Conservation (phyloP, 2,888 invertebrate species). For the Drosophila hamatofila region DNA sequence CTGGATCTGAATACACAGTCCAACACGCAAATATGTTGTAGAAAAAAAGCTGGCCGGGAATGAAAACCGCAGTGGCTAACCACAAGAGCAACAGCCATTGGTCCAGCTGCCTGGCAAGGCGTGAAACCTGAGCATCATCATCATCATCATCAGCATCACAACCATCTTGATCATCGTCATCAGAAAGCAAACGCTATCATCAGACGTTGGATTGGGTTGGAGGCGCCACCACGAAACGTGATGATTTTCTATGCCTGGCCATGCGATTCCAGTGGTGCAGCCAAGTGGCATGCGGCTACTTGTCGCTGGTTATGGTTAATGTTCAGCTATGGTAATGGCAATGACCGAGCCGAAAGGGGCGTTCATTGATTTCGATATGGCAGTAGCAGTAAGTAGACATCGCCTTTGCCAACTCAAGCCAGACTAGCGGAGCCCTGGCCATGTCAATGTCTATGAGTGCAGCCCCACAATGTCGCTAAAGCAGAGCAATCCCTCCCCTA, state of each 20-base stretch:
- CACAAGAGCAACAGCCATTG: conserved; percentile 47
- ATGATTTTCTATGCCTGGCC: conserved; percentile 65
- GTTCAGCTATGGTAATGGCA: conserved; percentile 51
- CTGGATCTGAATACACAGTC: conserved; percentile 29
- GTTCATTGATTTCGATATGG: conserved; percentile 64
- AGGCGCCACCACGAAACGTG: conserved; percentile 73
- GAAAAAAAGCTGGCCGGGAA: conserved; percentile 34
- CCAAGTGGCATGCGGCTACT: conserved; percentile 38
- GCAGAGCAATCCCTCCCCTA: conserved; percentile 15
- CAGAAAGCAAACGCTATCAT: conserved; percentile 33
- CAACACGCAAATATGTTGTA: conserved; percentile 57
- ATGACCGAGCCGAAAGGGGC: conserved; percentile 31
- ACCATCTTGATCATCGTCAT: conserved; percentile 12
- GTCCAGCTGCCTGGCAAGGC: conserved; percentile 64
- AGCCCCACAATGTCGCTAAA: conserved; percentile 64
- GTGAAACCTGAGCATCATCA: conserved; percentile 59
- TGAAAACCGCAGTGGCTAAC: conserved; percentile 37
- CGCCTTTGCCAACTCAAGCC: background rate
- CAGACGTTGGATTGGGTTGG: conserved; percentile 30
- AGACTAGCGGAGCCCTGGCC: conserved; percentile 2
- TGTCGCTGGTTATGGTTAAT: conserved; percentile 51
- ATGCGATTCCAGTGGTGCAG: conserved; percentile 44
- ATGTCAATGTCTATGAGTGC: conserved; percentile 39
- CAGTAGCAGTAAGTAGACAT: conserved; percentile 14
- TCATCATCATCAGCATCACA: conserved; percentile 21